A percentile compares a stretch with the other conserved stretches of the same genome.
These are phyloP conservation scores for Archilochus colubris DNA, from an alignment of 2,113 vertebrate genomes.

Conservation along the genomic window DNA sequence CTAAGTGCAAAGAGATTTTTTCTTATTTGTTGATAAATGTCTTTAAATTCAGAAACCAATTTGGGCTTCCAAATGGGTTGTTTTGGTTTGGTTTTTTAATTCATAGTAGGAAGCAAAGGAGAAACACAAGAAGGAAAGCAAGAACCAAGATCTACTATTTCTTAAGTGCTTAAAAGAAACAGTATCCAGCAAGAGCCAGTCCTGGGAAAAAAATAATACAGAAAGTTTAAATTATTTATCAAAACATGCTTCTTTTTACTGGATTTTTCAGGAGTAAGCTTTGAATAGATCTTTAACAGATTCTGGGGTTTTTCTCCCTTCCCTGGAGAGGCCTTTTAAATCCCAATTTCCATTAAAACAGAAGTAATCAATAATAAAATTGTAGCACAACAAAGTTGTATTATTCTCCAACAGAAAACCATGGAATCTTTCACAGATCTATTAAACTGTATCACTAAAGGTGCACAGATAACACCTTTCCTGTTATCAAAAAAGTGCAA, in stretches of 20 bases:
- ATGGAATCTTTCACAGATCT: background rate
- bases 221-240: background rate
- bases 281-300: background rate
- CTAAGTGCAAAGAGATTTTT: background rate
- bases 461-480: background rate
- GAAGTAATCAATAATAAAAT: constrained; percentile 24
- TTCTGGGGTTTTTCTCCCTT: background rate
- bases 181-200: constrained; percentile 9
- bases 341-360: background rate
- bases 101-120: background rate
- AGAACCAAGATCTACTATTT: background rate
- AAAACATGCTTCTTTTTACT: background rate
- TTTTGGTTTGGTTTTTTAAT: background rate
- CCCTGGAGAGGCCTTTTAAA: background rate
- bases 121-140: background rate
- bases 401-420: background rate
- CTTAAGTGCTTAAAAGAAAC: background rate
- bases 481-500: background rate
- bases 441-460: background rate
- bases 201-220: background rate
- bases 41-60: background rate
- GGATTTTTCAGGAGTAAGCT: background rate
- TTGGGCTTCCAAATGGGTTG: background rate
- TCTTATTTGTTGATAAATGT: background rate
- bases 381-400: background rate